Base-by-base conservation (phyloP, 2,113 vertebrate species). In the Gymnogyps californianus region DNA sequence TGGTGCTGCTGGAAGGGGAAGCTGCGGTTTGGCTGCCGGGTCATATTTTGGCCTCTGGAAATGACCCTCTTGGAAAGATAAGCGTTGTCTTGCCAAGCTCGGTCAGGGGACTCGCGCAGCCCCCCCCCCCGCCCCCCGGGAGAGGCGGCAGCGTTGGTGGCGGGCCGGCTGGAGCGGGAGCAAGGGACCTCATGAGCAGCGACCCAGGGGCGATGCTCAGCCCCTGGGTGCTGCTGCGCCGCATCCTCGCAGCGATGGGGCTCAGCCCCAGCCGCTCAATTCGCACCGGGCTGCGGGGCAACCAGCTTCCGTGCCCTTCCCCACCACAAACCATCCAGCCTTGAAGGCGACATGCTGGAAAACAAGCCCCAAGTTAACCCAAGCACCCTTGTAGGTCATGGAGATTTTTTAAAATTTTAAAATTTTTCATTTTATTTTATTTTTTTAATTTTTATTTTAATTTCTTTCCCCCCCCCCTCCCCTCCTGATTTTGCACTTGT, bases 61-160 rank as follows among this genome's bases (percentile, higher is more conserved):
- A 69, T 38, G 92, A 86, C 57, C 72, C 62, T 40, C 7, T 55
- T 69, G 88, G 82, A 65, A 61, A 77, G 84, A 77, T 11, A 89
- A 94, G 66, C 0, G 0, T 12, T 8, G 49, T 9, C 17, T n/a
- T 57, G 46, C 72, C 67, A 8, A 54, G 61, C 46, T 64, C 5
- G 6, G 65, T 4, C 29, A 14, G 28, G 88, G 70, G 29, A 21
- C 28, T 9, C 1, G 0, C 0, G 13, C 70, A 42, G 36, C 7
- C 7, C 26, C 47, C 51, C n/a, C n/a, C n/a, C n/a, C n/a, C n/a
- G n/a, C 40, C 34, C 20, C 10, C 28, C 0, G 0, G 52, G 62
- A 44, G 57, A 52, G 24, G 42, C 0, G 18, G 69, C 52, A n/a
- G 67, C 1, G 2, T 1, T 7, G 75, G 22, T 25, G 52, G 7